Evolutionary conservation across 2,888 invertebrate species (phyloP), one percentile per base, ranked within the genome.

Genomic region (Mesorhabditis sp.): DNA sequence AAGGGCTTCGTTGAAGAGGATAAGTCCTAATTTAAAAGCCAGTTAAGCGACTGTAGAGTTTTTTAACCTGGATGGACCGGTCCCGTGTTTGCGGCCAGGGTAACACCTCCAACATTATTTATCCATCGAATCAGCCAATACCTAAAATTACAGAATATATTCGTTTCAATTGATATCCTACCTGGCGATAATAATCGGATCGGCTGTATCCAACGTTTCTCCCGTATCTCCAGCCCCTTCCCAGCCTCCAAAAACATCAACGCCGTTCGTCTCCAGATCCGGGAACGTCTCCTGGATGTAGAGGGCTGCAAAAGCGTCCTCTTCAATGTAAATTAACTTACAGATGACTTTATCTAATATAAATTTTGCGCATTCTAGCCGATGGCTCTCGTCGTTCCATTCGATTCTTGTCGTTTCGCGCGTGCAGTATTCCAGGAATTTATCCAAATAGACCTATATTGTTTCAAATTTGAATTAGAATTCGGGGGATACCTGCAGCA

Each of bases 71-170:
- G 65, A 61, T 78, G 76, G 2, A 77, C 73, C 4, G 76, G 66
- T 10, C 70, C 74, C 4, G 69, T 50, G 58, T 50, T 50, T n/a
- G 71, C 64, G n/a, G 73, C 73, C 66, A 70, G 72, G 2, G 72
- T 72, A 1, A 77, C 78, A n/a, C 76, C 79, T 5, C 84, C 84
- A 3, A 84, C 78, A 70, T 83, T 83, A 68, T 78, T 80, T 69
- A 84, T 82, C 83, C 83, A 84, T 50, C 84, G 73, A 44, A 84
- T 83, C 45, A 84, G 70, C 83, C 84, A 83, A 69, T 83, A 80
- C 63, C 78, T 74, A 45, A 28, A 70, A 45, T 15, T 61, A 28
- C 28, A 28, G 28, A 28, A 1, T 28, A 28, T 28, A 28, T 28
- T 28, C n/a, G 58, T 58, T 58, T 58, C 58, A 58, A 58, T 13